Conservation (phyloP, 2,113 vertebrate species). For the Pelusios castaneus region DNA sequence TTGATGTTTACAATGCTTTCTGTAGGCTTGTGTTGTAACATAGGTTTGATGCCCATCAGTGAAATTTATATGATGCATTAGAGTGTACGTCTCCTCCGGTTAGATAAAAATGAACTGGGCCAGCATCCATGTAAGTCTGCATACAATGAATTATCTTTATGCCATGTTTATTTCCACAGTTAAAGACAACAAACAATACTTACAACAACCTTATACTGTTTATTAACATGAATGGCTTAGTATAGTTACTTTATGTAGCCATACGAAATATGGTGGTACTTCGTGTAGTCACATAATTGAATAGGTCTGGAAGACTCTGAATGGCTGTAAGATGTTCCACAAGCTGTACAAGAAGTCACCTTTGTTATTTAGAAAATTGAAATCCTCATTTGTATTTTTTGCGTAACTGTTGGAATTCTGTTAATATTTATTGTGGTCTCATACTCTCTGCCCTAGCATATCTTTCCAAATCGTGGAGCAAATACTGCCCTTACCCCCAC, state of each 20-base stretch:
- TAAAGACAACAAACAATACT: neutral
- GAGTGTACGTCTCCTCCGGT: constrained; percentile 22
- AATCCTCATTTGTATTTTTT: neutral
- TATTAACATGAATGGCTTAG: neutral
- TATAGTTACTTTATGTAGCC: too few species aligned
- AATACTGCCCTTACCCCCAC: neutral
- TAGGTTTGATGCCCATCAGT: constrained; percentile 26
- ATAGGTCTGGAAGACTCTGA: neutral
- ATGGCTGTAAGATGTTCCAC: neutral
- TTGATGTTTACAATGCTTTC: constrained; percentile 38
- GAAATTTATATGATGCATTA: constrained; percentile 37
- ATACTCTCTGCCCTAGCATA: neutral
- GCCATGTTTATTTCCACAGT: neutral
- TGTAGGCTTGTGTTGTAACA: neutral
- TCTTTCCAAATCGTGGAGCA: neutral
- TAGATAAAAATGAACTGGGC: neutral
- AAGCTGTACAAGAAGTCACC: neutral
- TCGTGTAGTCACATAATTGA: neutral
- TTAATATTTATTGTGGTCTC: neutral
- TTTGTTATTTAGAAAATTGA: neutral
- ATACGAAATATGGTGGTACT: neutral
- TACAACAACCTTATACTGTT: neutral
- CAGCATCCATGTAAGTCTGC: constrained; percentile 18
- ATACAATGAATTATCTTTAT: neutral
- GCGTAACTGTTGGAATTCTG: neutral